Conservation (phyloP, 2,113 vertebrate species). For the Hyperoodon ampullatus region DNA sequence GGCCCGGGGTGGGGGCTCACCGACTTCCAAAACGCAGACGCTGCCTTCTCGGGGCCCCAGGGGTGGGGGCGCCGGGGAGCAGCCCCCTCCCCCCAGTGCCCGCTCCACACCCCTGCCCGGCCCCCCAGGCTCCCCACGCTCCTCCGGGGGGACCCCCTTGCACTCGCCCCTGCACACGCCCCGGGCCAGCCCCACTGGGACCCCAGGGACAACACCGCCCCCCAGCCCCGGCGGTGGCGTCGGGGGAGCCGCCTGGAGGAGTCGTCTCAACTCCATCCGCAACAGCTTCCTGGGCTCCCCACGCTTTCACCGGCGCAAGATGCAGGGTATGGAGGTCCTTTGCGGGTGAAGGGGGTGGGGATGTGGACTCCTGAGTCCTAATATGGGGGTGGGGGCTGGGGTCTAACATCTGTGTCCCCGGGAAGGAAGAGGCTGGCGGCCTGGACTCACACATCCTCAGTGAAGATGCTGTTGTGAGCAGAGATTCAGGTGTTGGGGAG, state of each 20-base stretch:
- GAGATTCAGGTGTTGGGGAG: neutral
- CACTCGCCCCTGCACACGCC: slow-evolving; percentile 92
- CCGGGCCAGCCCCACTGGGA: slow-evolving; percentile 88
- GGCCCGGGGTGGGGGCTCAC: slow-evolving; percentile 82
- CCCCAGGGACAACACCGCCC: slow-evolving; percentile 89
- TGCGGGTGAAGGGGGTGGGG: neutral
- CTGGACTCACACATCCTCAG: neutral
- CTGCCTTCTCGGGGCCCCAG: slow-evolving; percentile 90
- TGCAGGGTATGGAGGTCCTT: slow-evolving; percentile 87
- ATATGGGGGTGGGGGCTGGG: neutral
- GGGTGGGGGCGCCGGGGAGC: slow-evolving; percentile 86
- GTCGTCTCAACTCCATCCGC: slow-evolving; percentile 95
- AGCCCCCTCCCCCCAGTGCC: slow-evolving; percentile 89
- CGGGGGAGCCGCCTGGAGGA: slow-evolving; percentile 93
- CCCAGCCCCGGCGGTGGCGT: slow-evolving; percentile 93
- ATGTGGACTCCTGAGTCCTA: no score
- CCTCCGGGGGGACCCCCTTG: slow-evolving; percentile 86
- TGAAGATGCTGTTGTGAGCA: neutral
- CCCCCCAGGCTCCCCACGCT: slow-evolving; percentile 87
- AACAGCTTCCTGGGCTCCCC: slow-evolving; percentile 95
- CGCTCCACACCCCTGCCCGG: slow-evolving; percentile 91
- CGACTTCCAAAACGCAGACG: slow-evolving; percentile 93
- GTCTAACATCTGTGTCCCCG: neutral
- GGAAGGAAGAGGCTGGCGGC: neutral
- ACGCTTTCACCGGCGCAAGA: slow-evolving; percentile 94